These are phyloP conservation scores for Lasiommata megera DNA, from an alignment of 2,888 invertebrate species.

Conservation along the genomic window DNA sequence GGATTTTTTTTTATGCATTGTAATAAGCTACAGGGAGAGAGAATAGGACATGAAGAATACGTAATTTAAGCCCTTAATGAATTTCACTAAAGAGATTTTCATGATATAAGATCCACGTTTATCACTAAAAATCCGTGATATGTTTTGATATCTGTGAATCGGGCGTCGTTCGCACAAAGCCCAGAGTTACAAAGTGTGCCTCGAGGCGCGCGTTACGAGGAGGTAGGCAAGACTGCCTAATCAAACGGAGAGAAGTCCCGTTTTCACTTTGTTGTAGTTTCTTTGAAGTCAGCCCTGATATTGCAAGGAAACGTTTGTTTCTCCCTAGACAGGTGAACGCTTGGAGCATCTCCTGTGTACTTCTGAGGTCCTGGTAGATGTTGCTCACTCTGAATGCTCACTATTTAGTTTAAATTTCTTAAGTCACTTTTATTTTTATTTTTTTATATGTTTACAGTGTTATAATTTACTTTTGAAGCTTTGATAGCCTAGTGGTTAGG, in stretches of 20 bases:
- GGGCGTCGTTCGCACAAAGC: conserved; percentile 49
- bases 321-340: conserved; percentile 18
- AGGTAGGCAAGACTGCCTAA: conserved; percentile 52
- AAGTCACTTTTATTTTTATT: not conserved
- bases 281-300: conserved; percentile 59
- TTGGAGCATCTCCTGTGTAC: conserved; percentile 13
- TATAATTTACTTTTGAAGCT: no score
- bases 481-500: no score
- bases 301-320: conserved; percentile 28
- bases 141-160: not conserved
- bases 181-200: conserved; percentile 66
- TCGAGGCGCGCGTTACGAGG: conserved; percentile 52
- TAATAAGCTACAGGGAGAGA: no score
- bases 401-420: not conserved
- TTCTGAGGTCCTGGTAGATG: conserved; percentile 10
- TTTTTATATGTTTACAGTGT: not conserved
- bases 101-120: not conserved
- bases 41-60: no score
- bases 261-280: conserved; percentile 73
- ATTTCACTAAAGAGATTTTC: not conserved
- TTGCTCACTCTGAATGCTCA: conserved; percentile 4
- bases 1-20: no score
- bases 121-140: not conserved
- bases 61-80: no score
- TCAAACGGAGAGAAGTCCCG: conserved; percentile 69